Conservation (phyloP, 2,888 invertebrate species). For the Lumbricus terrestris region DNA sequence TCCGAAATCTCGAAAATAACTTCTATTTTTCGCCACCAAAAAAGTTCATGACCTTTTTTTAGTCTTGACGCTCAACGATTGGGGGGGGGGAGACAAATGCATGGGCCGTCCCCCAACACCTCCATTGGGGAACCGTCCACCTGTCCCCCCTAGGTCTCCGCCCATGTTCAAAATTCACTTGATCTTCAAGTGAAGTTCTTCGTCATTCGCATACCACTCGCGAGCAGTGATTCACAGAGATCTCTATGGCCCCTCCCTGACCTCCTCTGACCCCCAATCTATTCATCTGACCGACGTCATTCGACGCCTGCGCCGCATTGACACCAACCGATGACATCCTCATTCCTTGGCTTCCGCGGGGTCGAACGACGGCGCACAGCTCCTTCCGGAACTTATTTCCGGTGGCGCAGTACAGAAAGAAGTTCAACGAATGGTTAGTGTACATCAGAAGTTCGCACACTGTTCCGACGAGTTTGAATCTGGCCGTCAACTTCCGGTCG, state of each 20-base stretch:
- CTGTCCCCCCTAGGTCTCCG: too few species aligned
- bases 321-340: background rate
- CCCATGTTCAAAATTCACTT: too few species aligned
- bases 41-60: too few species aligned
- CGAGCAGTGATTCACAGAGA: background rate
- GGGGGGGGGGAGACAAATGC: too few species aligned
- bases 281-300: background rate
- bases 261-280: background rate
- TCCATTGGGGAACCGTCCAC: too few species aligned
- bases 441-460: conserved; percentile 14
- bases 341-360: background rate
- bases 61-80: too few species aligned
- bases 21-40: too few species aligned
- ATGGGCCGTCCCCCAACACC: too few species aligned
- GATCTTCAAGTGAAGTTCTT: too few species aligned
- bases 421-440: background rate
- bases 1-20: too few species aligned
- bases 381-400: conserved; percentile 16
- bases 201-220: background rate
- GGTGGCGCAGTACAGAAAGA: conserved; percentile 17
- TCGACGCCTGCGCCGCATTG: background rate
- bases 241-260: background rate
- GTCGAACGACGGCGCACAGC: background rate
- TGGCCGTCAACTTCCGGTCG: background rate
- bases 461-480: background rate